Evolutionary conservation across 2,113 vertebrate genomes (phyloP).

Genomic region (Hyperopisus bebe): DNA sequence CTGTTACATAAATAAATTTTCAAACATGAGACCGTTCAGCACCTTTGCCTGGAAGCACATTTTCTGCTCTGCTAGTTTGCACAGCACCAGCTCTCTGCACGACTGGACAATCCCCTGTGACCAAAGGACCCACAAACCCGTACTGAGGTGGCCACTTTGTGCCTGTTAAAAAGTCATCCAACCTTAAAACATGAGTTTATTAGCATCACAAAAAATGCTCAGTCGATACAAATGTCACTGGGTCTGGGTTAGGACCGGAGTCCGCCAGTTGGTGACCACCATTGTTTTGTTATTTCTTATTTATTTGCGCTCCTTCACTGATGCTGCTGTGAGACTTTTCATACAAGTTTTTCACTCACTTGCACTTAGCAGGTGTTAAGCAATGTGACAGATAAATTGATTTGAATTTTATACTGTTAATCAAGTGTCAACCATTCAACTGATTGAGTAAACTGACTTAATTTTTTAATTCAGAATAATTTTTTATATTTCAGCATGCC

Average conservation of each 20-base stretch:
- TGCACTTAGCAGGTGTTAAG: neutral
- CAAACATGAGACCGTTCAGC: neutral
- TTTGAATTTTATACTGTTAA: neutral
- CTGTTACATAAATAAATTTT: neutral
- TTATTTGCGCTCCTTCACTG: neutral
- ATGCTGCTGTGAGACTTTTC: neutral
- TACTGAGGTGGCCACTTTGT: neutral
- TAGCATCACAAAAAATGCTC: neutral
- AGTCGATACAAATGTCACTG: neutral
- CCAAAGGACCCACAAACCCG: neutral
- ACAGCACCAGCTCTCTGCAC: neutral
- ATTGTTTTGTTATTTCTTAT: neutral
- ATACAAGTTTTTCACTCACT: neutral
- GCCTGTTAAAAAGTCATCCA: neutral
- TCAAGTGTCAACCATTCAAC: neutral
- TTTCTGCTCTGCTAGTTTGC: neutral
- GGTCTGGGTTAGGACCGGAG: neutral
- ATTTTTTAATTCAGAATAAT: neutral
- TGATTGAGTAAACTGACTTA: neutral
- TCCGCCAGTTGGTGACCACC: neutral
- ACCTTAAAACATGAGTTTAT: neutral
- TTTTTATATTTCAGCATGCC: neutral
- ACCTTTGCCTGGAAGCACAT: neutral
- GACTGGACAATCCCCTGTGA: neutral
- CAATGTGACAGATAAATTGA: neutral